phyloP scores from a whole-genome alignment of 2,888 invertebrate genomes.

The Halictus ligatus region DNA sequence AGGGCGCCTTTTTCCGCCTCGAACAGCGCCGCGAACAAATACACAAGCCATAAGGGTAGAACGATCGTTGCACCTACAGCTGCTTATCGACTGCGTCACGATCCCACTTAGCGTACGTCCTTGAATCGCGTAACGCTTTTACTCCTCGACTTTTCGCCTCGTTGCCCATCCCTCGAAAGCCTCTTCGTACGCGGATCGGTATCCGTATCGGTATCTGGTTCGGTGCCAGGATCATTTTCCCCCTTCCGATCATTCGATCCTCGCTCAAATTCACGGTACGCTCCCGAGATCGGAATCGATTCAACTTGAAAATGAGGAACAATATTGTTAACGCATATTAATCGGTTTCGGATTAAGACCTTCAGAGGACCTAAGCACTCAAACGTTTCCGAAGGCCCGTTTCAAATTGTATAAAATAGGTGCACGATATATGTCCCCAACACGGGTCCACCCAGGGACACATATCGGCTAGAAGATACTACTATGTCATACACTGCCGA shows the following conservation, averaged over 20 bases:
- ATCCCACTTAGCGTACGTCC: conserved; percentile 79
- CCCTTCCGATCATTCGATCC: background rate
- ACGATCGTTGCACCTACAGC: conserved; percentile 73
- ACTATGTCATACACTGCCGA: too few relatives aligned
- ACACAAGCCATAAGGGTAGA: conserved; percentile 58
- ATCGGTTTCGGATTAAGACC: too few relatives aligned
- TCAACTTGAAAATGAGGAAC: too few relatives aligned
- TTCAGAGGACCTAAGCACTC: too few relatives aligned
- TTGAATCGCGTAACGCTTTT: conserved; percentile 79
- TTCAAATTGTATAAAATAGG: too few relatives aligned
- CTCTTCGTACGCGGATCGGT: conserved; percentile 12
- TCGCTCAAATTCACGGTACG: background rate
- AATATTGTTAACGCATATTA: too few relatives aligned
- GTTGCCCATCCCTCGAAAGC: conserved; percentile 49
- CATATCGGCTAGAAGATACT: too few relatives aligned
- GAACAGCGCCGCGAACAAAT: conserved; percentile 46
- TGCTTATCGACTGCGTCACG: conserved; percentile 76
- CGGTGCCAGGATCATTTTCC: background rate
- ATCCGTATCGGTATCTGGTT: too few relatives aligned
- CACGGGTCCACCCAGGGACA: too few relatives aligned
- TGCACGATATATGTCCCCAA: too few relatives aligned
- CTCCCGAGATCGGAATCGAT: too few relatives aligned
- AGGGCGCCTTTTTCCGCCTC: conserved; percentile 47
- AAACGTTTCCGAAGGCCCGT: too few relatives aligned
- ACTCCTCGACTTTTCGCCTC: conserved; percentile 72